Conservation (phyloP, 2,113 vertebrate species). For the Urocolius indicus region DNA sequence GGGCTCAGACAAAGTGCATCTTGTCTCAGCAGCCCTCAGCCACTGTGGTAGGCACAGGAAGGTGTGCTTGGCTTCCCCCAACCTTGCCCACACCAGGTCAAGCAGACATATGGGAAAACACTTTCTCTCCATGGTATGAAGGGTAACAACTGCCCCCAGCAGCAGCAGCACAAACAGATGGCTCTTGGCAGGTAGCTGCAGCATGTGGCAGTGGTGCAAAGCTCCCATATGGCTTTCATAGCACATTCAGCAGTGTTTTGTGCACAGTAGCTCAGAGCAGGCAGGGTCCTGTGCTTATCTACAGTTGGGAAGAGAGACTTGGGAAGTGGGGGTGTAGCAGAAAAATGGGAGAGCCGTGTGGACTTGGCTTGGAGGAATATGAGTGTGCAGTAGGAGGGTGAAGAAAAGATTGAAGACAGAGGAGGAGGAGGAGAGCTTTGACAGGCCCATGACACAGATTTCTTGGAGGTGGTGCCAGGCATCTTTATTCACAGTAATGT, state of each 20-base stretch:
- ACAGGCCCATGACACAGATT: slow-evolving; percentile 55
- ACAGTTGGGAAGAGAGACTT: slow-evolving; percentile 2
- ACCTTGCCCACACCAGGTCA: background rate
- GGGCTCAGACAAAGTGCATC: background rate
- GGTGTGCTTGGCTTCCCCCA: background rate
- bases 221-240: background rate
- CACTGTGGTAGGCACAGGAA: background rate
- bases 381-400: slow-evolving; percentile 62
- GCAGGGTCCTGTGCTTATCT: background rate
- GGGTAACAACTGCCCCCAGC: background rate
- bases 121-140: background rate
- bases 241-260: background rate
- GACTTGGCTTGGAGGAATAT: slow-evolving; percentile 65
- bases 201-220: background rate
- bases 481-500: slow-evolving; percentile 56
- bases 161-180: background rate
- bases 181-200: background rate
- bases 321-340: slow-evolving; percentile 22
- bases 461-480: slow-evolving; percentile 60
- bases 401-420: slow-evolving; percentile 69
- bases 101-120: background rate
- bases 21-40: background rate
- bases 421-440: slow-evolving; percentile 69
- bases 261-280: background rate
- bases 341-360: slow-evolving; percentile 38